A percentile compares a stretch with the other conserved stretches of the same genome.
Evolutionary conservation across 2,888 invertebrate species (phyloP).

Genomic region (Tenthredo notha): DNA sequence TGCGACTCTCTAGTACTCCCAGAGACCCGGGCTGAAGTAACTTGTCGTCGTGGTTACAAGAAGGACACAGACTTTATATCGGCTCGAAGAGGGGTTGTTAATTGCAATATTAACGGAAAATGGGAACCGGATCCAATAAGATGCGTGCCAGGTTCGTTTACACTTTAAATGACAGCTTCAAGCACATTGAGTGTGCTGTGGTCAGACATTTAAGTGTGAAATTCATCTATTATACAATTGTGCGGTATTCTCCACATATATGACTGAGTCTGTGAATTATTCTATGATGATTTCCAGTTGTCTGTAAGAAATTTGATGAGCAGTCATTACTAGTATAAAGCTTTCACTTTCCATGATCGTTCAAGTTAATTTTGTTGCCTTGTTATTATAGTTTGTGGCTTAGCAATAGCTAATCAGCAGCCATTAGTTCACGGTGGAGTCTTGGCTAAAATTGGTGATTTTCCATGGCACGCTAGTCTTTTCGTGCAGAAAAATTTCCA

Average conservation of each 20-base stretch:
- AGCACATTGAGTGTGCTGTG: no score
- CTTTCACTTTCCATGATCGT: neutral
- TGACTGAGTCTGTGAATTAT: no score
- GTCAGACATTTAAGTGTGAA: no score
- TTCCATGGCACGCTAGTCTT: constrained; percentile 77
- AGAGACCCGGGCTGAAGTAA: constrained; percentile 66
- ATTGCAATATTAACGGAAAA: constrained; percentile 68
- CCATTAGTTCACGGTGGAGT: neutral
- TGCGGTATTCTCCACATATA: no score
- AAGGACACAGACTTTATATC: constrained; percentile 55
- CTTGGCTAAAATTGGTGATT: constrained; percentile 66
- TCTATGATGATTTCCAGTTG: no score
- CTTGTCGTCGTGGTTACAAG: constrained; percentile 68
- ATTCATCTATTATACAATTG: no score
- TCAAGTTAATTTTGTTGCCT: neutral
- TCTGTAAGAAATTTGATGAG: no score
- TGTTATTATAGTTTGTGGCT: constrained; percentile 73
- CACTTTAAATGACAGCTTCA: no score
- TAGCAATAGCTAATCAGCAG: constrained; percentile 52
- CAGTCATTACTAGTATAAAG: neutral
- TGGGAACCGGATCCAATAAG: constrained; percentile 74
- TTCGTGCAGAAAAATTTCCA: constrained; percentile 62
- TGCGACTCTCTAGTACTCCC: constrained; percentile 66
- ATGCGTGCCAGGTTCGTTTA: constrained; percentile 73
- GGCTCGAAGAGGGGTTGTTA: constrained; percentile 62